A percentile compares a stretch with the other conserved stretches of the same genome.
These are phyloP conservation scores for Ophthalmolycus amberensis DNA, from an alignment of 2,113 vertebrate genomes.

Conservation along the genomic window DNA sequence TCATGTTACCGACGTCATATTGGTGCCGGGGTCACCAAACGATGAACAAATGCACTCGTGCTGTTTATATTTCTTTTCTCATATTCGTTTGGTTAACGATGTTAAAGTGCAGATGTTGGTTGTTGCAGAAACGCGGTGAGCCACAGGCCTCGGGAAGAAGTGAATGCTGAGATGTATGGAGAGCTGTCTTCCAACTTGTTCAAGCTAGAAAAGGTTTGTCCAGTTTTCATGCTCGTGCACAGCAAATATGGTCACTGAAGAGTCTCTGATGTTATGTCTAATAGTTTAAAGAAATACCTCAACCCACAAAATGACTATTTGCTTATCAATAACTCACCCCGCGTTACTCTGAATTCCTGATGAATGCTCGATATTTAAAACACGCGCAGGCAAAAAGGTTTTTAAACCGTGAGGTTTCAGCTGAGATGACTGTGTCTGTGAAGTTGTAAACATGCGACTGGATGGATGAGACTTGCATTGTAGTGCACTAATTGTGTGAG, in stretches of 20 bases:
- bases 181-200: conserved; percentile 79
- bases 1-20: neutral
- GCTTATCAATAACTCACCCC: neutral
- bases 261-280: neutral
- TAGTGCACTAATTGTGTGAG: neutral
- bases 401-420: too few relatives aligned
- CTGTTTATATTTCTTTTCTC: neutral
- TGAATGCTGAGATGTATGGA: conserved; percentile 75
- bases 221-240: neutral
- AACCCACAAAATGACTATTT: neutral
- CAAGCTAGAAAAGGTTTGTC: conserved; percentile 79
- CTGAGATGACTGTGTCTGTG: too few relatives aligned
- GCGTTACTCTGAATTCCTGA: neutral
- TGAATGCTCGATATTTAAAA: too few relatives aligned
- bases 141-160: conserved; percentile 57
- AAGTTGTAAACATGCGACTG: too few relatives aligned
- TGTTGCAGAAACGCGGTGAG: conserved; percentile 62
- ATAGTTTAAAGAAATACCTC: neutral
- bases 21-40: neutral
- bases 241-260: neutral
- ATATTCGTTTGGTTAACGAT: neutral
- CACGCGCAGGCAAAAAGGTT: too few relatives aligned
- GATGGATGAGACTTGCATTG: neutral
- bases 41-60: neutral
- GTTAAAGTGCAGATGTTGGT: neutral